Base-by-base conservation (phyloP, 2,888 invertebrate genomes). In the Fragum fragum region DNA sequence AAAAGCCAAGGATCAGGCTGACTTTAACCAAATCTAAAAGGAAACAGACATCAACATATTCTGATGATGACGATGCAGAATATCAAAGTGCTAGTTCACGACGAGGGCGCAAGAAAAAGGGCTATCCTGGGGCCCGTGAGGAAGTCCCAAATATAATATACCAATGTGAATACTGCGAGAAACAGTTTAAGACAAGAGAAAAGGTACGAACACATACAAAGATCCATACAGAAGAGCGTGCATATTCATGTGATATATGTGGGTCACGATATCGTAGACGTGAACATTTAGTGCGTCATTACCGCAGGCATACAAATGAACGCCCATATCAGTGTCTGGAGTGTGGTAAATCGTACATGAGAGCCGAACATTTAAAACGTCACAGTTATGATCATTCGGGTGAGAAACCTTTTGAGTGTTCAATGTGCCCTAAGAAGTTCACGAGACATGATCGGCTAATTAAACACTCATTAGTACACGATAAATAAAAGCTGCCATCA, bases 361-460 rank as follows among this genome's bases (percentile, higher is more conserved):
- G 89, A 28, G 80, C 83, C 11, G 89, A 89, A 74, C 89, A 89
- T 83, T 81, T 89, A 9, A 86, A 87, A 69, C 83, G 89, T 7
- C 89, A 89, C 76, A 86, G 85, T 66, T 85, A 79, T 63, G 84
- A 87, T 29, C 89, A 89, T 71, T 78, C 85, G 18, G 84, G 86
- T 26, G 87, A 83, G 28, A 89, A 86, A 57, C 87, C 87, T 1
- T 89, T 86, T 79, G 82, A 88, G 55, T 89, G 89, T 70, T 73
- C 86, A 7, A 55, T 75, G 2, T 89, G 89, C 78, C 78, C 75
- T 1, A 88, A 85, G 32, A 63, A 77, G 11, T 89, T 88, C 69
- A 85, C 85, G 23, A 76, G 89, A 23, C 83, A 84, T 68, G 89
- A 89, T 75, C 78, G 87, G n/a, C 73, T 89, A 1, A 83, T 87